Conservation (phyloP, 2,113 vertebrate genomes). For the Etia nguti region DNA sequence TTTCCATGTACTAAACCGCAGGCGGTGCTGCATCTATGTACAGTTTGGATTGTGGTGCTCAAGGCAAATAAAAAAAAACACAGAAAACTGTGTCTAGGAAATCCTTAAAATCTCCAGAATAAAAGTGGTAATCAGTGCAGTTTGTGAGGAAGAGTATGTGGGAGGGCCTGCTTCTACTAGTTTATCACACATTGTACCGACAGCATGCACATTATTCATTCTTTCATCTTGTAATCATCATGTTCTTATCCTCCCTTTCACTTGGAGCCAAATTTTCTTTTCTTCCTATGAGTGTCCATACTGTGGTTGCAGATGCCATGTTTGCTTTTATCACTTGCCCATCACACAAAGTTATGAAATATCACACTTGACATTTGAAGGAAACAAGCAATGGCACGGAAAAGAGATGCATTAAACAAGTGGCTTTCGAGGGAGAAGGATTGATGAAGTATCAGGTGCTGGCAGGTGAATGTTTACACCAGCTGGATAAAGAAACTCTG, state of each 20-base stretch:
- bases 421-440: neutral
- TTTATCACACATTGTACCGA: neutral
- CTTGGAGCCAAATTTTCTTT: neutral
- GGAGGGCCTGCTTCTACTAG: neutral
- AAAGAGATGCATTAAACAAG: slow-evolving; percentile 20
- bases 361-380: slow-evolving; percentile 23
- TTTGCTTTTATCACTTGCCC: slow-evolving; percentile 1
- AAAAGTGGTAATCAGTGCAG: neutral
- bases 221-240: neutral
- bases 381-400: neutral
- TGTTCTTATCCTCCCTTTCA: slow-evolving; percentile 13
- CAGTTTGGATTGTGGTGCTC: neutral
- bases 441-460: slow-evolving; percentile 38
- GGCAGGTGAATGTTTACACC: slow-evolving; percentile 39
- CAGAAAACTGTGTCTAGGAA: neutral
- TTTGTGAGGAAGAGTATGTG: neutral
- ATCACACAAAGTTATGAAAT: slow-evolving; percentile 5
- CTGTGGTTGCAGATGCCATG: neutral
- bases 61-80: neutral
- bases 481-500: neutral
- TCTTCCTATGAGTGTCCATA: neutral
- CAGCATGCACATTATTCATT: neutral
- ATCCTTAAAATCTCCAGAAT: neutral
- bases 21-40: neutral
- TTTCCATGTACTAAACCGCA: neutral